A percentile compares a stretch with the other conserved stretches of the same genome.
Evolutionary conservation across 2,113 vertebrate species (phyloP).

Genomic region (Trematomus loennbergii): DNA sequence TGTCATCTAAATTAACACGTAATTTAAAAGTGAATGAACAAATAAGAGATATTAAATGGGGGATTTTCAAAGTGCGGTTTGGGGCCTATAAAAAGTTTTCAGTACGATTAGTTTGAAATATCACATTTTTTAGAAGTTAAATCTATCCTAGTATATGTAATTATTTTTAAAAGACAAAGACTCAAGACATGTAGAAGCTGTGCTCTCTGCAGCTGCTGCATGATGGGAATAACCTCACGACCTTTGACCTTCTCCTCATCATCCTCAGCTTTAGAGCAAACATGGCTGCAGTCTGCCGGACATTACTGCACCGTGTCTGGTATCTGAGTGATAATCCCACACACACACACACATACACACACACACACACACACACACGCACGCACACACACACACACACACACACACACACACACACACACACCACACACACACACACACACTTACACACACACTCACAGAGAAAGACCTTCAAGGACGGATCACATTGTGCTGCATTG

Average conservation of each 20-base stretch:
- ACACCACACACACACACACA: slow-evolving; percentile 1
- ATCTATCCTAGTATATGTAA: too few species aligned
- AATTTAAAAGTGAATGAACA: too few species aligned
- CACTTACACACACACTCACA: background rate
- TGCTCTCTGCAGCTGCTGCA: slow-evolving; percentile 11
- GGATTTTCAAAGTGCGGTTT: too few species aligned
- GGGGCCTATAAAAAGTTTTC: too few species aligned
- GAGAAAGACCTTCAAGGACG: slow-evolving; percentile 16
- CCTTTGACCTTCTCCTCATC: slow-evolving; percentile 44
- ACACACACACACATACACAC: slow-evolving; percentile 1
- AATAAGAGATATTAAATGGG: too few species aligned
- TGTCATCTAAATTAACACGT: too few species aligned
- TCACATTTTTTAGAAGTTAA: too few species aligned
- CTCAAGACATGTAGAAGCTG: background rate
- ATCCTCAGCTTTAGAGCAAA: slow-evolving; percentile 39
- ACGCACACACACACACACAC: background rate
- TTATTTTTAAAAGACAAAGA: too few species aligned
- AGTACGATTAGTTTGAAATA: too few species aligned
- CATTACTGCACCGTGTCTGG: slow-evolving; percentile 48
- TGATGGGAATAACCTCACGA: slow-evolving; percentile 30
- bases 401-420: background rate
- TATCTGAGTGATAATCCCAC: slow-evolving; percentile 42
- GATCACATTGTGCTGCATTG: slow-evolving; percentile 20
- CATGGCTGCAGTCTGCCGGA: slow-evolving; percentile 27
- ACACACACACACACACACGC: background rate